Evolutionary conservation across 2,888 invertebrate genomes (phyloP), one percentile per base, ranked within the genome.

Genomic region (Notocelia uddmanniana): DNA sequence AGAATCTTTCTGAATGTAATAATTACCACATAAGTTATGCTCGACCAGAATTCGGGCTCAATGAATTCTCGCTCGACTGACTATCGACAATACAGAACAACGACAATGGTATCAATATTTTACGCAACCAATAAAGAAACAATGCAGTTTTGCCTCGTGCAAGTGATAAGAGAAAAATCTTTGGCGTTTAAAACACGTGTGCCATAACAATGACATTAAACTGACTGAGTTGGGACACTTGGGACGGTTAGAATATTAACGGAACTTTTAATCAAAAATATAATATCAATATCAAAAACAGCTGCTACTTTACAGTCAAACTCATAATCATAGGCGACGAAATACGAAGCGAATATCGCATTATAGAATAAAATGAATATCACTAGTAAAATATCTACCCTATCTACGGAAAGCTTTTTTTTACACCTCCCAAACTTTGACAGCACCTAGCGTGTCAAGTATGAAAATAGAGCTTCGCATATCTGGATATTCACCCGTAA

Each of bases 81-180:
- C 13, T 57, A 19, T 31, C 21, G 50, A 50, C 55, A 31, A 67
- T 58, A 48, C 31, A 34, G 31, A 34, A 19, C 9, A 50, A 57
- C 55, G 55, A 68, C 68, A 69, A 69, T 69, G 68, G 19, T 60
- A 60, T 69, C 54, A 60, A 26, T 41, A 67, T 66, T 60, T 66
- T 41, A 59, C 66, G 66, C 41, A 52, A 59, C 45, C 21, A 60
- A n/a, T 67, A 59, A 55, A 41, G 31, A 66, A 71, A 67, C 54
- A 66, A 71, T 48, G 59, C 52, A 58, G 11, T 15, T 64, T 41
- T 66, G 58, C 26, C 64, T 58, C 64, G 70, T 70, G 70, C 41
- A 26, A 41, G 48, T 60, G 63, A 70, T 70, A 70, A 64, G 54
- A 54, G 8, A 54, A 34, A 50, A 31, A n/a, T 31, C 18, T 3